Base-by-base conservation (phyloP, 2,888 invertebrate species). In the Diaperis boleti region DNA sequence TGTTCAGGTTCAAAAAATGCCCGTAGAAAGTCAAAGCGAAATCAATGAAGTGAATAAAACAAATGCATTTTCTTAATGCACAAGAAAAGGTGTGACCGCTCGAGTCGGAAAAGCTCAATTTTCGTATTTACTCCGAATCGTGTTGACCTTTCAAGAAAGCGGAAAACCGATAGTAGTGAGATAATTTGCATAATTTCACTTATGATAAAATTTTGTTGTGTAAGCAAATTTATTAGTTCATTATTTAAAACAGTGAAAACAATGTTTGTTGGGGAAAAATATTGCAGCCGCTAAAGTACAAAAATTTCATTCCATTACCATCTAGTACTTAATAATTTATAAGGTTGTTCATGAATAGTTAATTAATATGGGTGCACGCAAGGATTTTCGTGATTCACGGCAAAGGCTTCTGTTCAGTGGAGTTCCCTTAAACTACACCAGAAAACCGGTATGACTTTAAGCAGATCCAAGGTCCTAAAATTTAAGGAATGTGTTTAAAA, bases 321-420 rank as follows among this genome's bases (percentile, higher is more conserved):
- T 47, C 47, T 47, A 26, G 31, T 29, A 8, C 26, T 7, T 44
- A 3, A 22, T 29, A 26, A 45, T 29, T 15, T 47, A 47, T 47
- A 47, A 47, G 14, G n/a, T 10, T 6, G 29, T 14, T 31, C 29
- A 15, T 47, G 47, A 47, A 47, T 47, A 47, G 15, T 14, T 18
- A 42, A 18, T 15, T n/a, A n/a, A n/a, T n/a, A n/a, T n/a, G n/a
- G n/a, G 29, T 47, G n/a, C 47, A 47, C 47, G 47, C 47, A 47
- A 31, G 15, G 2, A 31, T 47, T 31, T 47, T 17, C 31, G 20
- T 42, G 15, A n/a, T 42, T 18, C 5, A 11, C 10, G 11, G 5
- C 26, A n/a, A n/a, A n/a, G n/a, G n/a, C n/a, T n/a, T n/a, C n/a
- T n/a, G n/a, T n/a, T n/a, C n/a, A n/a, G n/a, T n/a, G n/a, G n/a